A percentile compares a stretch with the other conserved stretches of the same genome.
These are phyloP conservation scores for Lasioglossum zephyrum DNA, from an alignment of 2,888 invertebrate genomes.

Conservation along the genomic window DNA sequence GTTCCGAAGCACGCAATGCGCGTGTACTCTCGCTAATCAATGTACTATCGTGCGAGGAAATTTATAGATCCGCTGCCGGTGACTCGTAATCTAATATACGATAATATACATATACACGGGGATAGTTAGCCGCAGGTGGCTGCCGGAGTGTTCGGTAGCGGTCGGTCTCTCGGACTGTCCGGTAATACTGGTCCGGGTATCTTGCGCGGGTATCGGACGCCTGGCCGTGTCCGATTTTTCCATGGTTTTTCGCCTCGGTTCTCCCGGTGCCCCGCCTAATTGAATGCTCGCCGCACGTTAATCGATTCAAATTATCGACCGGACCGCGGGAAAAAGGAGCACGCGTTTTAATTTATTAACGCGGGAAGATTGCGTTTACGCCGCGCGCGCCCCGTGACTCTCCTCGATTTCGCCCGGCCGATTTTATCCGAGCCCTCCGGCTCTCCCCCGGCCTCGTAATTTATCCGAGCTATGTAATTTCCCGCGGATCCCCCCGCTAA, in stretches of 20 bases:
- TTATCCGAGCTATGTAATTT: constrained; percentile 29
- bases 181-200: constrained; percentile 60
- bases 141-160: constrained; percentile 49
- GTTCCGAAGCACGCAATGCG: constrained; percentile 42
- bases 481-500: constrained; percentile 27
- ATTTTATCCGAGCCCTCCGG: constrained; percentile 7
- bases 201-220: constrained; percentile 28
- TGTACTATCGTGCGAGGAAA: constrained; percentile 54
- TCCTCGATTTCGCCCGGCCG: background rate
- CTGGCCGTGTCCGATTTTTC: constrained; percentile 32
- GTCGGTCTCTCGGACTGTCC: constrained; percentile 31
- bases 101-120: constrained; percentile 47
- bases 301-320: constrained; percentile 58
- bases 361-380: constrained; percentile 18
- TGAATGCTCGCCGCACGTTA: constrained; percentile 60
- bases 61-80: constrained; percentile 66
- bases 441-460: constrained; percentile 9
- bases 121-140: constrained; percentile 64
- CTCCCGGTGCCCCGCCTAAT: constrained; percentile 38
- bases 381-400: background rate
- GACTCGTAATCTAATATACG: constrained; percentile 63
- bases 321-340: background rate
- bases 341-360: constrained; percentile 46
- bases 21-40: constrained; percentile 53
- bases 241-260: constrained; percentile 32